These are phyloP conservation scores for Corythaixoides concolor DNA, from an alignment of 2,113 vertebrate species.

Conservation along the genomic window DNA sequence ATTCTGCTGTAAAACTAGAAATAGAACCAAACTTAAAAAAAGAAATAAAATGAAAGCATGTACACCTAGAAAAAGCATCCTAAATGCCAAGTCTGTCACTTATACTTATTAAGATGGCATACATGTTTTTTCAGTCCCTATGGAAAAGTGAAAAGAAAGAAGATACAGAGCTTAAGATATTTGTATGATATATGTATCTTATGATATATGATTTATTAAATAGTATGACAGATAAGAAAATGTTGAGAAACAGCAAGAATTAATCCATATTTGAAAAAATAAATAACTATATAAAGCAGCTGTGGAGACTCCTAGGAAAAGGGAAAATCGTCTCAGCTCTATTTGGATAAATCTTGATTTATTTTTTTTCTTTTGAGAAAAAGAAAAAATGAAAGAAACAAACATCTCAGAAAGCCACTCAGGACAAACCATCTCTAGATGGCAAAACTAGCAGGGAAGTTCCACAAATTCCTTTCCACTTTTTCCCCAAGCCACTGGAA, in stretches of 20 bases:
- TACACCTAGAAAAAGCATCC: not conserved
- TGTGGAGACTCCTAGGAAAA: not conserved
- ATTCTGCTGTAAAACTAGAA: not conserved
- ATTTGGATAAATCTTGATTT: not conserved
- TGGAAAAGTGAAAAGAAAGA: not conserved
- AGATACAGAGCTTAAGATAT: rapidly evolving
- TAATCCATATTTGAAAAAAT: not conserved
- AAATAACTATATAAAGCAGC: not conserved
- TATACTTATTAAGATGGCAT: not conserved
- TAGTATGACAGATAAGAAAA: not conserved
- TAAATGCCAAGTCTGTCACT: not conserved
- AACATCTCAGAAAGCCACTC: not conserved
- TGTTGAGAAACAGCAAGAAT: not conserved
- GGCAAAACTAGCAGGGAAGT: not conserved
- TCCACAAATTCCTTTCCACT: not conserved
- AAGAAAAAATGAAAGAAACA: not conserved
- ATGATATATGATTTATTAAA: not conserved
- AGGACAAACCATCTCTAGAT: not conserved
- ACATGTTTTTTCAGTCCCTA: not conserved
- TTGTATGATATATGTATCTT: not conserved
- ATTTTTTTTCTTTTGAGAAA: not conserved
- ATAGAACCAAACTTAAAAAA: not conserved
- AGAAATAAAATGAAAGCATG: not conserved
- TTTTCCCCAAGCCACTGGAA: not conserved
- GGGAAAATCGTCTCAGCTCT: not conserved